Base-by-base conservation (phyloP, 1,140 invertebrate species). In the Halotydeus destructor region DNA sequence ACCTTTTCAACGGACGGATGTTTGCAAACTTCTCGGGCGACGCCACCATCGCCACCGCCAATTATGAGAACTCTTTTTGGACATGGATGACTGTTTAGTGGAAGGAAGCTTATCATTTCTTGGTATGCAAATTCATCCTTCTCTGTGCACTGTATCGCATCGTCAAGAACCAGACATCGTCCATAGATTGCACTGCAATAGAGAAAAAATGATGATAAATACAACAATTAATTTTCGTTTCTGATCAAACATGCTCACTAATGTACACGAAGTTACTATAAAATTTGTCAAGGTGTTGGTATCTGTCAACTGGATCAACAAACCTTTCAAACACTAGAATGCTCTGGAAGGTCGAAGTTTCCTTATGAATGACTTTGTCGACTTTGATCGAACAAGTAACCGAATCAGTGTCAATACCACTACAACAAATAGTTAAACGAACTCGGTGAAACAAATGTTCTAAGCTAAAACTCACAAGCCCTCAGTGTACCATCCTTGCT, bases 121-220 rank as follows among this genome's bases (percentile, higher is more conserved):
- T 97, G 91, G 60, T 98, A 99, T 0, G 86, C 74, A 59, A 86
- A 93, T 62, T 98, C 93, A 69, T 99, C 93, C 47, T 70, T 69
- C 57, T 97, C 79, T 2, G 89, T 89, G 50, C 83, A 91, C 58
- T 99, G 93, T 52, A 98, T 93, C 5, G 93, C 82, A 30, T 86
- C 85, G 65, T 99, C 93, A 12, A 99, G 61, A 8, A 94, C 74
- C 8, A 99, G 58, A 27, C 79, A 81, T 58, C 64, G 76, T 0
- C 93, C 93, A 61, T 89, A 78, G 21, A 74, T 71, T 58, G 76
- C 76, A 45, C 85, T 91, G 52, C 38, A 25, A 27, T 5, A 6
- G 16, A 22, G 14, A 47, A 21, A 38, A 14, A 4, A 9, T 5
- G 23, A 18, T 43, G 12, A 35, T 8, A 25, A 37, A 47, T 26